Evolutionary conservation across 2,113 vertebrate genomes (phyloP).

Genomic region (Pyrgilauda ruficollis): DNA sequence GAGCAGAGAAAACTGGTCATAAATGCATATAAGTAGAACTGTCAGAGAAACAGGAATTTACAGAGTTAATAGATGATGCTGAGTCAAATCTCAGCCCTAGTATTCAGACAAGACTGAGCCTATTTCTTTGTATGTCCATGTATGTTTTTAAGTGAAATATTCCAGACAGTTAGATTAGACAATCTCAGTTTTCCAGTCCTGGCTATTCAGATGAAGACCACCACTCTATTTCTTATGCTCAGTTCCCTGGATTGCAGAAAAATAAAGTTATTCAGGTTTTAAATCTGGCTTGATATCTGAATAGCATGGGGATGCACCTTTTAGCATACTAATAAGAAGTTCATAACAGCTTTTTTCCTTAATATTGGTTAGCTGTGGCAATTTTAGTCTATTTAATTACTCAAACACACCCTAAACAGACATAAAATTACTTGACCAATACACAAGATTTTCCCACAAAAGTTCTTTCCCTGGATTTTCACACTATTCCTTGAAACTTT

Average conservation of each 20-base stretch:
- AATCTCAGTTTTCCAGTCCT: background rate
- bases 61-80: background rate
- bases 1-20: background rate
- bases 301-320: background rate
- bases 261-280: background rate
- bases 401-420: background rate
- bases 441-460: background rate
- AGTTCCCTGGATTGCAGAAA: background rate
- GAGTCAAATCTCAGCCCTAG: background rate
- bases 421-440: background rate
- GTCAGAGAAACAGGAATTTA: background rate
- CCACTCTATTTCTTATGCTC: background rate
- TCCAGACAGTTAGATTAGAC: rapidly evolving
- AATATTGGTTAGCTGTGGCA: background rate
- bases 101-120: background rate
- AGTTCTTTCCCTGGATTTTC: background rate
- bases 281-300: background rate
- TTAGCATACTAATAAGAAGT: background rate
- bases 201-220: background rate
- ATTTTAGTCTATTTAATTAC: background rate
- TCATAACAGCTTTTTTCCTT: background rate
- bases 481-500: background rate
- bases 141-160: background rate
- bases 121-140: rapidly evolving
- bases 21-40: background rate